Evolutionary conservation across 2,797 vertebrate species (phyloP), one percentile per base, ranked within the genome.

Genomic region (Manis pentadactyla): DNA sequence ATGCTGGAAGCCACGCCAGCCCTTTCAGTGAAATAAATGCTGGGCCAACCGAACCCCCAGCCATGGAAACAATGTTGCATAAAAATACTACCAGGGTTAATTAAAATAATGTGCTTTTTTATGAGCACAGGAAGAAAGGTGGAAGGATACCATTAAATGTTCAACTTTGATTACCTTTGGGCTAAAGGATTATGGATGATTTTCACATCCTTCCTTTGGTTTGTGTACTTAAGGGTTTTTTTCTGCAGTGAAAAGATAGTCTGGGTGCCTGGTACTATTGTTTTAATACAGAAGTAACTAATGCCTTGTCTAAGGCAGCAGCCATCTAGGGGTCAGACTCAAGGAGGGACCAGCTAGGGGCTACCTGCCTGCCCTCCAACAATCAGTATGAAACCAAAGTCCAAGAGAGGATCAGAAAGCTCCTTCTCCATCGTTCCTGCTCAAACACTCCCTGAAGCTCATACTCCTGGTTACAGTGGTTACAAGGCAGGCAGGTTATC

Each of bases 251-350:
- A 73, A 53, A 42, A 69, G 23, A 10, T 17, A 39, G 39, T 87
- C 83, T 31, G 37, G 34, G 29, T 49, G 31, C 19, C 49, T 55
- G 17, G 42, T 39, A 59, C 0, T 57, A 29, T 42, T 55, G 51
- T 51, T 87, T 71, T 73, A 53, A 63, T 14, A 55, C 46, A 55
- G 57, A 23, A 73, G 29, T 34, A 88, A 77, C 10, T 15, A 61
- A 92, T 11, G 18, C 46, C 75, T 83, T 29, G 42, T 21, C 68
- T 57, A 75, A 88, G 23, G 21, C 7, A 18, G n/a, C 31, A n/a
- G 59, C 31, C 66, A 64, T 51, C n/a, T 25, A 15, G 53, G 83
- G 68, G 34, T 51, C 31, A 83, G 85, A 93, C 75, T 88, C 74
- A 6, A 75, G 14, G 31, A 81, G 59, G 25, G 75, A 31, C 69